Evolutionary conservation across 2,797 vertebrate genomes (phyloP).

Genomic region (Ispidina lecontei): DNA sequence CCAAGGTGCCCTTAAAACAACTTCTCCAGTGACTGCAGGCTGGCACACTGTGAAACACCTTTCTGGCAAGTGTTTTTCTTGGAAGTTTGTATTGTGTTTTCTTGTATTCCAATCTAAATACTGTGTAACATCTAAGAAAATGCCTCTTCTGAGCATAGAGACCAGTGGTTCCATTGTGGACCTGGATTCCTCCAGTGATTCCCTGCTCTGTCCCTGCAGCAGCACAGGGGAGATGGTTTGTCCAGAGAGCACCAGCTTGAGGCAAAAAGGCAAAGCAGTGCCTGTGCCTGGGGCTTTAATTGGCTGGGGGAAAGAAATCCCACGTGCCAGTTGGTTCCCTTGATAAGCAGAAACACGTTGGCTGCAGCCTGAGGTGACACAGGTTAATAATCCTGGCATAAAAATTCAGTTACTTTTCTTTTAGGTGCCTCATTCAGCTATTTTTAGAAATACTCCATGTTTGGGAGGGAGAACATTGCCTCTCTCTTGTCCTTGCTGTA

Average conservation of each 20-base stretch:
- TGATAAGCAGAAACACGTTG: not conserved
- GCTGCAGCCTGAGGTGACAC: not conserved
- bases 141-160: not conserved
- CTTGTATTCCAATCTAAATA: not conserved
- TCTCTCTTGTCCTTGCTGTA: not conserved
- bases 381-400: not conserved
- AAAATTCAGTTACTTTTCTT: not conserved
- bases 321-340: not conserved
- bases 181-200: not conserved
- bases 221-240: not conserved
- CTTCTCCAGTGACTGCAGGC: not conserved
- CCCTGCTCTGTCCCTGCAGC: not conserved
- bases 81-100: rapidly evolving
- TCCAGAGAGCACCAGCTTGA: not conserved
- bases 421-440: not conserved
- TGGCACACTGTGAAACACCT: not conserved
- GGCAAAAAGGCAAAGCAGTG: not conserved
- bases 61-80: not conserved
- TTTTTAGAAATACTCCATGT: not conserved
- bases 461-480: not conserved
- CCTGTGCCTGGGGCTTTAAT: not conserved
- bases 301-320: not conserved
- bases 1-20: constrained; percentile 43
- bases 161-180: not conserved
- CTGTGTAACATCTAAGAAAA: not conserved